A percentile compares a stretch with the other conserved stretches of the same genome.
Conservation (phyloP, 2,888 invertebrate genomes). For the Euzophera pinguis region DNA sequence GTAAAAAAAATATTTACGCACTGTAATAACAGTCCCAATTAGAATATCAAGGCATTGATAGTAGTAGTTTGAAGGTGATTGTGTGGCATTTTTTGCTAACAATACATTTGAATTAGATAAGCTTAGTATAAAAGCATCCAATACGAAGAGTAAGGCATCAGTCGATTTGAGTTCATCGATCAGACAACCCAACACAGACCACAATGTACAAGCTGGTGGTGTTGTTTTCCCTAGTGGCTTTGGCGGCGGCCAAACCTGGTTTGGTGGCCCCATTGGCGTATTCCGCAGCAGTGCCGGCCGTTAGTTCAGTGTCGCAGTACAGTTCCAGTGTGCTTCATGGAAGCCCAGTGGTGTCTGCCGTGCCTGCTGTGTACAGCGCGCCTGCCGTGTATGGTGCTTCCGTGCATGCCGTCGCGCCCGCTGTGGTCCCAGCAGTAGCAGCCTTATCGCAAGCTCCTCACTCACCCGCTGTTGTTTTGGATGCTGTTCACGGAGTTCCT, state of each 20-base stretch:
- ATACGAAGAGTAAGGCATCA: conserved; percentile 48
- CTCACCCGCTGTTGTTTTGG: conserved; percentile 66
- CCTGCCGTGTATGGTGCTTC: conserved; percentile 46
- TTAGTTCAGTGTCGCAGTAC: conserved; percentile 42
- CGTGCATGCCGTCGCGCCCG: conserved; percentile 39
- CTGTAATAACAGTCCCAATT: conserved; percentile 26
- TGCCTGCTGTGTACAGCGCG: conserved; percentile 23
- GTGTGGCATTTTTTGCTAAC: conserved; percentile 51
- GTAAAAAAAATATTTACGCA: conserved; percentile 31
- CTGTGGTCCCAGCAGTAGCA: conserved; percentile 31
- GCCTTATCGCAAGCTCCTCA: conserved; percentile 49
- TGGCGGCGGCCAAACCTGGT: conserved; percentile 77
- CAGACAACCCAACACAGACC: conserved; percentile 65
- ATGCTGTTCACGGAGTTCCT: conserved; percentile 66
- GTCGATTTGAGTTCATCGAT: conserved; percentile 55
- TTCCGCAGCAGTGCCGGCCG: conserved; percentile 39
- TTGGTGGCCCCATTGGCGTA: conserved; percentile 49
- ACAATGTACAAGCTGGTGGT: conserved; percentile 79
- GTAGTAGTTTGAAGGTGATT: conserved; percentile 56
- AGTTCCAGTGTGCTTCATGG: conserved; percentile 46
- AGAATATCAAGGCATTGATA: conserved; percentile 36
- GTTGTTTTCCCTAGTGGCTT: conserved; percentile 80
- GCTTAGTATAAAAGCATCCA: conserved; percentile 58
- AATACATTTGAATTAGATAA: conserved; percentile 22
- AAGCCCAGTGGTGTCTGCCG: conserved; percentile 35